Evolutionary conservation across 2,797 vertebrate genomes (phyloP).

Genomic region (Gobio occitaniae): DNA sequence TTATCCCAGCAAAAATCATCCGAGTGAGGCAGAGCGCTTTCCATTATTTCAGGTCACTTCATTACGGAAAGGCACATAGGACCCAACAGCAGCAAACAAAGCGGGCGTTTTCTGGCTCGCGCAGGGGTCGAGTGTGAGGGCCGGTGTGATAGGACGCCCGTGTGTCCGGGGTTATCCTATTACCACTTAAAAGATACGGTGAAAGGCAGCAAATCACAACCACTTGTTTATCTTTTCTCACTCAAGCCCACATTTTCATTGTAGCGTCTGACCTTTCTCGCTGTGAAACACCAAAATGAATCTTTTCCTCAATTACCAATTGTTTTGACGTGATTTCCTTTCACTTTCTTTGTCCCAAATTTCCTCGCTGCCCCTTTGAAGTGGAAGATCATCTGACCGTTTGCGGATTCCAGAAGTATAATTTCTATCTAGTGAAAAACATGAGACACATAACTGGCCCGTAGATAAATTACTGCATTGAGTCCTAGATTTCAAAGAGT

Average conservation of each 20-base stretch:
- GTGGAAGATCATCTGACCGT: background rate
- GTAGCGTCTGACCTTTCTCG: slow-evolving; percentile 82
- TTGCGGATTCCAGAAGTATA: background rate
- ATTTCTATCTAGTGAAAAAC: background rate
- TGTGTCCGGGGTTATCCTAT: slow-evolving; percentile 99
- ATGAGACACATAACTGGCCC: background rate
- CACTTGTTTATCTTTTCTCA: slow-evolving; percentile 88
- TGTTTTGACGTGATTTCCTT: slow-evolving; percentile 79
- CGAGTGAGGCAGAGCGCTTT: slow-evolving; percentile 94
- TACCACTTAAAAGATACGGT: slow-evolving; percentile 99
- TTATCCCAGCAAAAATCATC: slow-evolving; percentile 99
- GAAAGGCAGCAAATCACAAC: slow-evolving; percentile 97
- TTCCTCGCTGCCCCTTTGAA: slow-evolving; percentile 1
- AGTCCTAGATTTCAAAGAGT: background rate
- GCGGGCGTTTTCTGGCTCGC: slow-evolving; percentile 94
- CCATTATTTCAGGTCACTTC: slow-evolving; percentile 99
- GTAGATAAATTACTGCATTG: background rate
- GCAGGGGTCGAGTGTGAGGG: slow-evolving; percentile 98
- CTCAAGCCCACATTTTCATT: slow-evolving; percentile 79
- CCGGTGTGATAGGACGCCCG: slow-evolving; percentile 97
- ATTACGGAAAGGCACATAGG: slow-evolving; percentile 94
- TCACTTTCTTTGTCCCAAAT: slow-evolving; percentile 41
- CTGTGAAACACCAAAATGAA: slow-evolving; percentile 89
- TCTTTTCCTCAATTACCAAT: slow-evolving; percentile 80
- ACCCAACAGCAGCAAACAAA: slow-evolving; percentile 96